Conservation (phyloP, 53 echinoderm and acorn worm genomes). For the Luidia sarsii region DNA sequence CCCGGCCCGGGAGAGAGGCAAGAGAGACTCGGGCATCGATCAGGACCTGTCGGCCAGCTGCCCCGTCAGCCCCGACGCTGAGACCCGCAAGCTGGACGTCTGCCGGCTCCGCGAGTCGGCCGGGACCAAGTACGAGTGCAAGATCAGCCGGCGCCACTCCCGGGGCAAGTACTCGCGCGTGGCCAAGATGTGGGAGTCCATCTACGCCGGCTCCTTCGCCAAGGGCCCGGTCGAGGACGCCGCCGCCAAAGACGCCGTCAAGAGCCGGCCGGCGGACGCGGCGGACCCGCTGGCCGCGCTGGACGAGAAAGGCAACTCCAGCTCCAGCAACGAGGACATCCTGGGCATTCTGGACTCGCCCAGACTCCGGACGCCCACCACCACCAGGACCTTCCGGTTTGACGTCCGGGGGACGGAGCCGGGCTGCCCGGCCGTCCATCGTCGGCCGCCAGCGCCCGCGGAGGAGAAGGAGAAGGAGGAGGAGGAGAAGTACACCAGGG, state of each 20-base stretch:
- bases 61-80: constrained; percentile 19
- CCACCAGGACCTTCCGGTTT: constrained; percentile 64
- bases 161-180: constrained; percentile 89
- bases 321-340: constrained; percentile 82
- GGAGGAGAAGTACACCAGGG: constrained; percentile 54
- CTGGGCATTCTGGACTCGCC: constrained; percentile 81
- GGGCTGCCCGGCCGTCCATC: no score
- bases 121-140: constrained; percentile 64
- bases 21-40: constrained; percentile 66
- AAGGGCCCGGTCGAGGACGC: neutral
- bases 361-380: constrained; percentile 65
- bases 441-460: no score
- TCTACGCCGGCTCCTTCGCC: constrained; percentile 36
- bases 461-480: constrained; percentile 26
- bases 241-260: neutral
- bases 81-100: constrained; percentile 11
- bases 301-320: constrained; percentile 58
- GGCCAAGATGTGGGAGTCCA: constrained; percentile 85
- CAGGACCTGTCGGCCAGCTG: constrained; percentile 50
- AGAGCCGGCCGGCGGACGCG: neutral
- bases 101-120: constrained; percentile 48
- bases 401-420: constrained; percentile 9
- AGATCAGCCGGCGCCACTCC: constrained; percentile 80
- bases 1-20: constrained; percentile 45
- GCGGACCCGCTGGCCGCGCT: neutral